Evolutionary conservation across 2,797 vertebrate species (phyloP).

Genomic region (Falco concolor): DNA sequence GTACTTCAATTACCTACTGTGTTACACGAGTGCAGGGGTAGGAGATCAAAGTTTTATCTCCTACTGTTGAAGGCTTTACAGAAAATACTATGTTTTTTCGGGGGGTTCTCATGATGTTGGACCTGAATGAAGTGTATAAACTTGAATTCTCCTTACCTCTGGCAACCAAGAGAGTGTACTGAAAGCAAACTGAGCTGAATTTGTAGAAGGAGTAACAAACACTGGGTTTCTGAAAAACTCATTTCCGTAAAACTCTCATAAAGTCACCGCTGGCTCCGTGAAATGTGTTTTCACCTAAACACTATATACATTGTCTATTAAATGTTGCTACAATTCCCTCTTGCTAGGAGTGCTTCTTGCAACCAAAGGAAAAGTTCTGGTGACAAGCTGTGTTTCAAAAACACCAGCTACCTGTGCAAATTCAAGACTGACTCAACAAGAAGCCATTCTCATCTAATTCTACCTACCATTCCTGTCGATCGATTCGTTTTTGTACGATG

Average conservation of each 20-base stretch:
- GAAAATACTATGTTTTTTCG: background rate
- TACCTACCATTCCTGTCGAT: background rate
- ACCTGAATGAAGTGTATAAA: background rate
- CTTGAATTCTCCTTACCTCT: background rate
- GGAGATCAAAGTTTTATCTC: constrained; percentile 61
- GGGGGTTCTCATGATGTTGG: background rate
- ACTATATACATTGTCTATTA: background rate
- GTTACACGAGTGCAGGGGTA: constrained; percentile 49
- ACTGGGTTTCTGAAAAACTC: background rate
- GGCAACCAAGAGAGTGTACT: background rate
- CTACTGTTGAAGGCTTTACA: background rate
- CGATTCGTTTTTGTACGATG: background rate
- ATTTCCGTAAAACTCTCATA: background rate
- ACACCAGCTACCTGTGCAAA: background rate
- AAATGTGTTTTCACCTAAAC: background rate
- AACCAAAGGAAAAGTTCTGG: background rate
- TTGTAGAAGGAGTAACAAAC: background rate
- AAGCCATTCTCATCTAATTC: background rate
- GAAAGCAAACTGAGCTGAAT: constrained; percentile 4
- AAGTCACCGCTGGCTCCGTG: background rate
- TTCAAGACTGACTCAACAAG: background rate
- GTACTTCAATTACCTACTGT: constrained; percentile 71
- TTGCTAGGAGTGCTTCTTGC: background rate
- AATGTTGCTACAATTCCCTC: background rate
- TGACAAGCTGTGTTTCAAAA: background rate